phyloP scores from a whole-genome alignment of 1,140 invertebrate genomes.

The Dinoponera quadriceps region DNA sequence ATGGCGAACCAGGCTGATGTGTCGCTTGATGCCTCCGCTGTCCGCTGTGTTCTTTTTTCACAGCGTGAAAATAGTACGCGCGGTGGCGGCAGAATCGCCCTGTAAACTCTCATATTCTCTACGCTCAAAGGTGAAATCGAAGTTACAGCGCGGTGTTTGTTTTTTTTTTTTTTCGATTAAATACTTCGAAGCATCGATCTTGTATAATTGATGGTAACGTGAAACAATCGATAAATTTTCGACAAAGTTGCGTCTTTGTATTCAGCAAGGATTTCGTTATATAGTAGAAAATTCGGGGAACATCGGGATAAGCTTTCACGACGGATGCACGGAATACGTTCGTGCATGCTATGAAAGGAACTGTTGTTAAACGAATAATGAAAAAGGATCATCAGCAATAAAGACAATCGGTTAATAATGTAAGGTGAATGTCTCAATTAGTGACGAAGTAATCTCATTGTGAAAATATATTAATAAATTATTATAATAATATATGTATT shows the following conservation, averaged over 20 bases:
- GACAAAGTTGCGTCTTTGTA: not conserved
- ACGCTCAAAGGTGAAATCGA: not conserved
- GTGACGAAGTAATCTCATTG: too few relatives aligned
- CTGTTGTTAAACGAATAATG: too few relatives aligned
- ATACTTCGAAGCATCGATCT: not conserved
- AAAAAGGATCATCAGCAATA: too few relatives aligned
- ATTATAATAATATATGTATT: too few relatives aligned
- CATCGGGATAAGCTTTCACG: too few relatives aligned
- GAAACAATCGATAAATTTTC: not conserved
- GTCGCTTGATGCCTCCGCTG: not conserved
- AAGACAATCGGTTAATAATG: too few relatives aligned
- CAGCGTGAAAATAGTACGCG: not conserved
- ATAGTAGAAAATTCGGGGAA: too few relatives aligned
- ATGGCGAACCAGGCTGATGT: constrained; percentile 16
- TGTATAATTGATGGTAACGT: not conserved
- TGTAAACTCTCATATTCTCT: not conserved
- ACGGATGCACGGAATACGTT: too few relatives aligned
- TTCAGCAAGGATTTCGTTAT: not conserved
- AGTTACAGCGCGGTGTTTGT: not conserved
- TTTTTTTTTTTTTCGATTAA: not conserved
- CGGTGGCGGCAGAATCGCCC: not conserved
- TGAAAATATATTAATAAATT: too few relatives aligned
- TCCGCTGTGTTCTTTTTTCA: constrained; percentile 1
- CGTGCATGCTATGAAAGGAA: too few relatives aligned
- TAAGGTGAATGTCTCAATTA: too few relatives aligned